Evolutionary conservation across 2,888 invertebrate species (phyloP), one percentile per base, ranked within the genome.

Genomic region (Andrena camellia): DNA sequence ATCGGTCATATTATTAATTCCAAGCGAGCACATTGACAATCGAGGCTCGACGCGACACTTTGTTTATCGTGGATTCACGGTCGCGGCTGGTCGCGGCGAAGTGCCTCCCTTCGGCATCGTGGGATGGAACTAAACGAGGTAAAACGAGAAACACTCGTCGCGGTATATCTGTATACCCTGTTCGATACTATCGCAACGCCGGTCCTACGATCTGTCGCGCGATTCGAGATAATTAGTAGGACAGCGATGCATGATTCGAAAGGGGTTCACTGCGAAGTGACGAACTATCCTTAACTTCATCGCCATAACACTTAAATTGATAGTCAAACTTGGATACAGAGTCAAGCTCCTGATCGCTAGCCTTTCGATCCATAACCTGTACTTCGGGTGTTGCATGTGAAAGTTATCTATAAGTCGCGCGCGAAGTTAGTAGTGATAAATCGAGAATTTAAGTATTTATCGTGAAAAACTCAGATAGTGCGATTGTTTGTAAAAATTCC

Each of bases 321-420:
- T n/a, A 8, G 20, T 6, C 0, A 8, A 73, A 74, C 52, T 60
- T 26, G 31, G 17, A 60, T 8, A 42, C 29, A 63, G 59, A 59
- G 50, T 66, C 59, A 64, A 77, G 64, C 75, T 64, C 23, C 70
- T 69, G 69, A 70, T 76, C 48, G 33, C 68, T 59, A 35, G 17
- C 33, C 35, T 42, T 72, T 50, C 72, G 68, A 81, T 81, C 72
- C 78, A 69, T 78, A 81, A 81, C 81, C 81, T 81, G 68, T 73
- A 78, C 52, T 23, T 26, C 57, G 10, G 31, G 17, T 23, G 54
- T 29, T 57, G 54, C 77, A 62, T 68, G 20, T 71, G 52, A 63
- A 48, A 5, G 13, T 33, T 31, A 26, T 29, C 2, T 62, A 10
- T 23, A 23, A 23, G 23, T n/a, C 7, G 23, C 17, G 4, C 33